Base-by-base conservation (phyloP, 2,888 invertebrate species). In the Apamea epomidion region DNA sequence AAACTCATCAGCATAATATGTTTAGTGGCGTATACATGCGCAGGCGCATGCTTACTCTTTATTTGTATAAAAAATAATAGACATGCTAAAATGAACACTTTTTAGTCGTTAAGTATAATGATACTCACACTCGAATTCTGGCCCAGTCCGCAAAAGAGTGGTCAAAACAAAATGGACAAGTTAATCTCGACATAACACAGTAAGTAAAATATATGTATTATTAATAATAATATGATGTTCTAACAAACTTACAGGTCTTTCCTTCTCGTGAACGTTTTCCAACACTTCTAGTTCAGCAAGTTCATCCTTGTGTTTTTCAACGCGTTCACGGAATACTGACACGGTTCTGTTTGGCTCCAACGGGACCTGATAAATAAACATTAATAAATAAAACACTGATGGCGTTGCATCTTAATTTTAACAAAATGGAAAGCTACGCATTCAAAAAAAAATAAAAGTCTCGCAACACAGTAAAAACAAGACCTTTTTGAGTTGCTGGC, bases 291-390 rank as follows among this genome's bases (percentile, higher is more conserved):
- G 96, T 93, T 98, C 99, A 1, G 98, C 98, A 70, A 99, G 97
- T 93, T 99, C 99, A 91, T 99, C 99, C 91, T 99, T 99, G 91
- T 99, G 99, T 88, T 99, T 99, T 92, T 99, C 99, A 0, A 99
- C 97, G 16, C 99, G 97, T 92, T 99, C 99, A 79, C 99, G 98
- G 95, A 99, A 99, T 5, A 99, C 99, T 0, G 99, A 99, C 93
- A 99, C 98, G 0, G 99, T 98, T 54, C 99, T 97, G 90, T 98
- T 98, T 0, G 99, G 98, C 92, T 99, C 98, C 32, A 99, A 92
- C 0, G 98, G 98, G 58, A 98, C 97, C 83, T 99, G 51, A 14
- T 10, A 29, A 25, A 7, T n/a, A 68, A 62, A 25, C 45, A 29
- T 37, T 5, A 0, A 10, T 65, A 29, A 54, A 75, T 29, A 3